phyloP scores from a whole-genome alignment of 2,113 vertebrate genomes.

The Catharus bicknelli region DNA sequence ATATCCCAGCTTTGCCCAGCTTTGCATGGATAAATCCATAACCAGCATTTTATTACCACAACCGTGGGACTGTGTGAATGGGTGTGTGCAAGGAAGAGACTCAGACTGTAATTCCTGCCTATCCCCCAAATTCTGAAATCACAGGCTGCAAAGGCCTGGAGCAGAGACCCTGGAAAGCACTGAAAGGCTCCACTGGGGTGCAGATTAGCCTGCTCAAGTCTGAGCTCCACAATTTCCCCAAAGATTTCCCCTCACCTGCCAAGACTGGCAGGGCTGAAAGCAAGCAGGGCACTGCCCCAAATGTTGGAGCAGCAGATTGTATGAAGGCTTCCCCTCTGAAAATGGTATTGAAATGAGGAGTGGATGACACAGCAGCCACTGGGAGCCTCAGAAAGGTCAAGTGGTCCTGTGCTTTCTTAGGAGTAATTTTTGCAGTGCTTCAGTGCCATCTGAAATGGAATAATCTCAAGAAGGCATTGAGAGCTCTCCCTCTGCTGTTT shows the following conservation, averaged over 20 bases:
- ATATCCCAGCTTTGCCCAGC: not conserved
- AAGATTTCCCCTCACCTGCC: not conserved
- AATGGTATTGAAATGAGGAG: not conserved
- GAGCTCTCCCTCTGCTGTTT: not conserved
- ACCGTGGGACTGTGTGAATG: not conserved
- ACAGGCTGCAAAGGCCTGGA: not conserved
- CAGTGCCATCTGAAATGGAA: not conserved
- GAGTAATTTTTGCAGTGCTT: not conserved
- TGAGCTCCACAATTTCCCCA: not conserved
- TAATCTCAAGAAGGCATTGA: not conserved
- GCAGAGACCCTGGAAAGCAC: not conserved
- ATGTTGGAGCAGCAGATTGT: not conserved
- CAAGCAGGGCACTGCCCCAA: not conserved
- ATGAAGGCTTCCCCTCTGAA: not conserved
- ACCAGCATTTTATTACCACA: not conserved
- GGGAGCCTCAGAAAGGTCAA: not conserved
- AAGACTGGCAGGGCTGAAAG: not conserved
- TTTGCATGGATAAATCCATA: not conserved
- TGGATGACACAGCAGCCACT: not conserved
- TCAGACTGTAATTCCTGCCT: not conserved
- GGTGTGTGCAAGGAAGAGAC: rapidly evolving
- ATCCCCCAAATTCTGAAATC: not conserved
- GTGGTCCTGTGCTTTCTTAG: not conserved
- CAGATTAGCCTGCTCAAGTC: not conserved
- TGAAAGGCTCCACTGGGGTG: not conserved